Evolutionary conservation across 2,113 vertebrate genomes (phyloP), one percentile per base, ranked within the genome.

Genomic region (Rhagologus leucostigma): DNA sequence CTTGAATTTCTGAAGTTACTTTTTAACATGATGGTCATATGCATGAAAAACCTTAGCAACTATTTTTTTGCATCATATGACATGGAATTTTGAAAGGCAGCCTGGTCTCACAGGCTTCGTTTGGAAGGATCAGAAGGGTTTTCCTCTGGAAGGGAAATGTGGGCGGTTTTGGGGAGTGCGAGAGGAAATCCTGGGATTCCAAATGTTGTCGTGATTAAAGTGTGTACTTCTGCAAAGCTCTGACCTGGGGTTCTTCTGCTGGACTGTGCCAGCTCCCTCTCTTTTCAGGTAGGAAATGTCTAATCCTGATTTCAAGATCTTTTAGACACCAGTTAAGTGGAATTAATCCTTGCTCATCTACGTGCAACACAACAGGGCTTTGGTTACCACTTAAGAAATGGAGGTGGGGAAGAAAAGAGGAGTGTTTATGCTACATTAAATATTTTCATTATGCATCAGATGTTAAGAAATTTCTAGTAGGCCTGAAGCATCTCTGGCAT

Each of bases 1-100:
- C 62, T 94, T 89, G 37, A 62, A 41, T 89, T 96, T 80, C 85
- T 93, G 75, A 65, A 81, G 88, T 87, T 55, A 20, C 39, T 95
- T 73, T 86, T 90, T 49, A 64, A 79, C 39, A 55, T 57, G n/a
- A 39, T 80, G 32, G 35, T 50, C 62, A 77, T 26, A 65, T 73
- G 59, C 49, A 62, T 62, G 13, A 81, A 74, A 80, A 78, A 39
- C 11, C 16, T 57, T 15, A 13, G 9, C 1, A 5, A 9, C 20
- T 85, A 3, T 24, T 88, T 78, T 62, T 64, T 74, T 84, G 32
- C 19, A 56, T 69, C n/a, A 9, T 5, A 3, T 46, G 9, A n/a
- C 2, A 1, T 37, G 64, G 15, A 55, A 42, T 74, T 65, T 84
- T 60, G 39, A 84, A 87, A 50, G 20, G 33, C 39, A 67, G 8